phyloP scores from a whole-genome alignment of 2,797 vertebrate genomes.

The Eulemur mongoz region DNA sequence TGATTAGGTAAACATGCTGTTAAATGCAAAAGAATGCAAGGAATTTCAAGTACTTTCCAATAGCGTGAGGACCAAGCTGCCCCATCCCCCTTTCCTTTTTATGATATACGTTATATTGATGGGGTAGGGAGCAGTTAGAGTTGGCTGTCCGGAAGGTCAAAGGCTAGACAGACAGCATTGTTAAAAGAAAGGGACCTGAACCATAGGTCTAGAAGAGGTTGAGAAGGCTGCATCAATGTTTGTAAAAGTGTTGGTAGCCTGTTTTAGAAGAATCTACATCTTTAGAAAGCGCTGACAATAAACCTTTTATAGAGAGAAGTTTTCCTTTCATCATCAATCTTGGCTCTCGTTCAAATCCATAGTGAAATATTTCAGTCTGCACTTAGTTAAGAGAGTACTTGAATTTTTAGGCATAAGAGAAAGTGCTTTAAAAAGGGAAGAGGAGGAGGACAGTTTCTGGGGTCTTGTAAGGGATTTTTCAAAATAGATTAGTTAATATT shows the following conservation, averaged over 20 bases:
- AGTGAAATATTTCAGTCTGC: conserved; percentile 63
- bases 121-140: conserved; percentile 73
- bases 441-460: background rate
- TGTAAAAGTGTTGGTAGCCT: conserved; percentile 43
- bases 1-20: conserved; percentile 92
- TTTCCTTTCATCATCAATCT: conserved; percentile 57
- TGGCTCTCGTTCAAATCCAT: conserved; percentile 57
- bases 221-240: conserved; percentile 46
- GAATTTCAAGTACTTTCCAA: conserved; percentile 94
- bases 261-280: conserved; percentile 57
- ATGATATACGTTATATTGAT: conserved; percentile 78
- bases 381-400: conserved; percentile 57
- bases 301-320: conserved; percentile 60
- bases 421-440: conserved; percentile 33
- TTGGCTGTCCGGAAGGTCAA: conserved; percentile 76
- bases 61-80: conserved; percentile 85
- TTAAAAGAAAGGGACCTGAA: conserved; percentile 52
- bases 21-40: conserved; percentile 91
- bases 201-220: background rate
- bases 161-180: conserved; percentile 55
- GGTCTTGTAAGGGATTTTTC: conserved; percentile 29
- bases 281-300: conserved; percentile 66
- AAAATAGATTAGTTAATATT: conserved; percentile 28
- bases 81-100: conserved; percentile 77
- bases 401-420: conserved; percentile 56